These are phyloP conservation scores for Liasis olivaceus DNA, from an alignment of 2,797 vertebrate genomes.

Conservation along the genomic window DNA sequence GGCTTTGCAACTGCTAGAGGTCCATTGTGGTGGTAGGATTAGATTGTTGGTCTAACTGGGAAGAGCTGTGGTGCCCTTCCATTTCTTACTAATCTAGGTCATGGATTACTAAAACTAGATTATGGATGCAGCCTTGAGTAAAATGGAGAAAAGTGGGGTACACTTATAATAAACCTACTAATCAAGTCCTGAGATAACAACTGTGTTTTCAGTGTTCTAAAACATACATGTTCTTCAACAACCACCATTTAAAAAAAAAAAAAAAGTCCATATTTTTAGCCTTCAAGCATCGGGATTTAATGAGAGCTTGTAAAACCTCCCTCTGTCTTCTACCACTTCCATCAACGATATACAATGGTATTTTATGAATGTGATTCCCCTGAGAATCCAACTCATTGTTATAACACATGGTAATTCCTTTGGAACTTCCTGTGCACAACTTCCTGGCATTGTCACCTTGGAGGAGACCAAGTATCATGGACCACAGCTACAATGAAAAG, in stretches of 20 bases:
- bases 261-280: neutral
- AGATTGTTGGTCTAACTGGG: neutral
- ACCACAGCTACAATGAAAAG: neutral
- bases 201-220: neutral
- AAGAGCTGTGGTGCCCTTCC: neutral
- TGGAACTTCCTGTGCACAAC: conserved; percentile 11
- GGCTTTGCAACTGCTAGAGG: neutral
- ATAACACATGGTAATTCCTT: neutral
- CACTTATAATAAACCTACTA: neutral
- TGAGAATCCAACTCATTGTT: neutral
- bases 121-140: neutral
- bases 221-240: neutral
- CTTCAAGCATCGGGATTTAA: neutral
- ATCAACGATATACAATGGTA: neutral
- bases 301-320: neutral
- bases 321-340: neutral
- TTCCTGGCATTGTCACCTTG: conserved; percentile 23
- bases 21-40: neutral
- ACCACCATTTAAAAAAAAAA: neutral
- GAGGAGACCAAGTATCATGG: neutral
- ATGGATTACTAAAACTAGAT: neutral
- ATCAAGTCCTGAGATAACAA: neutral
- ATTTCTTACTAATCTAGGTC: neutral
- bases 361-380: neutral
- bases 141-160: neutral